Base-by-base conservation (phyloP, 1,140 invertebrate genomes). In the Heliconius eleuchia region DNA sequence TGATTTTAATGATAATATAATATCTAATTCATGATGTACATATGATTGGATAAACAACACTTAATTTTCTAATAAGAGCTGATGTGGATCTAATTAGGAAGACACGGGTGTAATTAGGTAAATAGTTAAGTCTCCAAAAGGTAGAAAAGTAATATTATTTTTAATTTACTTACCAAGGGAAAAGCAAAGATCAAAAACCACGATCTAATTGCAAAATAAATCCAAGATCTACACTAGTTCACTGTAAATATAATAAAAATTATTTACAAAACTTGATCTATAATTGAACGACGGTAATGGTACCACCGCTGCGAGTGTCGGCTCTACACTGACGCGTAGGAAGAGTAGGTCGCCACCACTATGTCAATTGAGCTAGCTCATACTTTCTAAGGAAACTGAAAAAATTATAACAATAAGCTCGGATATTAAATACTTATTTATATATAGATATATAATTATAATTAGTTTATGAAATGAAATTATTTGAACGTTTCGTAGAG, bases 221-320 rank as follows among this genome's bases (percentile, higher is more conserved):
- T 66, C 60, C 60, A 66, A 66, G 27, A 66, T 66, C 60, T 66
- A 30, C 60, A 66, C 60, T 6, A 66, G 23, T 66, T 66, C 60
- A 66, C 37, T 37, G 11, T 75, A 18, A 76, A 55, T 46, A 6
- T 30, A 71, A 76, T 6, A 71, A 76, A 71, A 76, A 57, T 1
- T 8, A 55, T 75, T 57, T n/a, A 57, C 60, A 60, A 39, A 75
- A 75, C 11, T 55, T 30, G 30, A 72, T 72, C 76, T 73, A 39
- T 39, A 60, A 73, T 73, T 72, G 37, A 60, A 78, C 80, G 80
- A 78, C 77, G 80, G 80, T 78, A 81, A 87, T 85, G 80, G 83
- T 86, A 86, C 87, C 86, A 90, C 88, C 90, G 85, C 88, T 83
- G 85, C 86, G 88, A 92, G 88, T 89, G 88, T 91, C 86, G 84